Conservation (phyloP, 2,113 vertebrate species). For the Odontesthes bonariensis region DNA sequence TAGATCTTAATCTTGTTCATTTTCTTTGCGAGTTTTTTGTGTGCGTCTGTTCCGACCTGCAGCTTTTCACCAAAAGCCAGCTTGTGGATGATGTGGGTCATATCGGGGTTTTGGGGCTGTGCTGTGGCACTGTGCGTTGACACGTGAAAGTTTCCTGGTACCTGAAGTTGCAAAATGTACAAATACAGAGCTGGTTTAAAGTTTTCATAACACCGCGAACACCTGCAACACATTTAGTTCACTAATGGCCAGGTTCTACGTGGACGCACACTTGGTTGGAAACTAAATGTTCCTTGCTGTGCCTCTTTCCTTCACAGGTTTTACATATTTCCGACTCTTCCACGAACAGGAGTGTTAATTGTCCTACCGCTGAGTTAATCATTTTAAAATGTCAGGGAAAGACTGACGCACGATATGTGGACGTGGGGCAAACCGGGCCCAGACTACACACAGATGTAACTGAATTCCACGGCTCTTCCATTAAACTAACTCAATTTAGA, state of each 20-base stretch:
- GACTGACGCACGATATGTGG: conserved; percentile 50
- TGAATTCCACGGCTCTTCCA: conserved; percentile 26
- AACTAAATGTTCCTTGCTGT: conserved; percentile 34
- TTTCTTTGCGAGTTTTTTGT: not conserved
- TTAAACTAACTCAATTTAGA: conserved; percentile 56
- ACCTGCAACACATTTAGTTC: conserved; percentile 51
- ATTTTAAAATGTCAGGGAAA: conserved; percentile 64
- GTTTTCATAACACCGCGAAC: not conserved
- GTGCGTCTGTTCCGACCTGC: conserved; percentile 80
- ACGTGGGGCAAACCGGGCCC: conserved; percentile 25
- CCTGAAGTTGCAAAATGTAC: conserved; percentile 77
- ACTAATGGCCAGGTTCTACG: conserved; percentile 24
- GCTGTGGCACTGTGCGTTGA: conserved; percentile 98
- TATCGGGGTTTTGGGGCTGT: conserved; percentile 96
- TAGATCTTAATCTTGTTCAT: not conserved
- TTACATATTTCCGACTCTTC: conserved; percentile 37
- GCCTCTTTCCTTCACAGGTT: conserved; percentile 1
- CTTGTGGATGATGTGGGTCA: conserved; percentile 97
- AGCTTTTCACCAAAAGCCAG: conserved; percentile 95
- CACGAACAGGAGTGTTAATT: conserved; percentile 31
- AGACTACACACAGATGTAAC: conserved; percentile 34
- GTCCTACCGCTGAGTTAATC: conserved; percentile 65
- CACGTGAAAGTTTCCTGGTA: conserved; percentile 98
- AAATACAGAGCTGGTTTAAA: not conserved
- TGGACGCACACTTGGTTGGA: conserved; percentile 12